Evolutionary conservation across 2,113 vertebrate species (phyloP).

Genomic region (Stomatorhinus ivindoensis): DNA sequence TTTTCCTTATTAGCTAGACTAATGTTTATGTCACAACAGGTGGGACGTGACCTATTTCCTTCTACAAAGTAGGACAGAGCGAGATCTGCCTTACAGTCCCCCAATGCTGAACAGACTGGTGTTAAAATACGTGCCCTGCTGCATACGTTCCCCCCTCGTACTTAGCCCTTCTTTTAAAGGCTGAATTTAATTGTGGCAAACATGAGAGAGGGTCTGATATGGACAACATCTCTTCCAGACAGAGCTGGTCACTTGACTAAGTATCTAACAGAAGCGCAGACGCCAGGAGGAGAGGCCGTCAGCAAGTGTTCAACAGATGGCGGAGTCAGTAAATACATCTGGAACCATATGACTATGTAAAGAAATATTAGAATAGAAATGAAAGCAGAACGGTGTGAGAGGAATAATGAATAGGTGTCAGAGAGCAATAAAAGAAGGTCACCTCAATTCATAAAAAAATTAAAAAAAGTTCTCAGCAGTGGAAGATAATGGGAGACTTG

Average conservation of each 20-base stretch:
- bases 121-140: not conserved
- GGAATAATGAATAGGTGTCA: constrained; percentile 46
- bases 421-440: constrained; percentile 58
- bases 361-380: constrained; percentile 34
- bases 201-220: constrained; percentile 30
- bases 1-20: not conserved
- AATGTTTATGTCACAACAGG: not conserved
- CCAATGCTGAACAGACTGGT: not conserved
- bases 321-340: constrained; percentile 49
- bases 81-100: not conserved
- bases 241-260: constrained; percentile 41
- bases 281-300: constrained; percentile 36
- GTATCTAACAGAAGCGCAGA: constrained; percentile 30
- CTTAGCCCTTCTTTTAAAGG: not conserved
- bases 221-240: constrained; percentile 34
- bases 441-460: constrained; percentile 49
- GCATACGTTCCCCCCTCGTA: not conserved
- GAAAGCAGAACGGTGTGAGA: constrained; percentile 38
- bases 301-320: constrained; percentile 58
- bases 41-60: not conserved
- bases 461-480: constrained; percentile 42
- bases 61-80: not conserved
- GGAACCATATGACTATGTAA: constrained; percentile 39
- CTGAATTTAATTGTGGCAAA: not conserved
- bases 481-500: constrained; percentile 60